Evolutionary conservation across 1,140 invertebrate genomes (phyloP), one percentile per base, ranked within the genome.

Genomic region (Drosophila tristis): DNA sequence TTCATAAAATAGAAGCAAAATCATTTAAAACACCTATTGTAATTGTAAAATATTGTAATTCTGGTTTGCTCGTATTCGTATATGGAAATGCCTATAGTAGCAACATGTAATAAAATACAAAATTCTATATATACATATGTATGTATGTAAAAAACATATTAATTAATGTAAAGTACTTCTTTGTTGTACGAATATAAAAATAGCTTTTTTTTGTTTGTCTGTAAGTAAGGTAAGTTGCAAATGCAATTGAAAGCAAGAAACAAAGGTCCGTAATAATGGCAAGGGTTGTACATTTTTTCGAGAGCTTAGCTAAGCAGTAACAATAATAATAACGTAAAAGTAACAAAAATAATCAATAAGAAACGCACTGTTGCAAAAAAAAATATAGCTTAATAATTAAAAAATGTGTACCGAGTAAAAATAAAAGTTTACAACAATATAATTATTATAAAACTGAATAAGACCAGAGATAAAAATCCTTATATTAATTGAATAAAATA

Each of bases 141-240:
- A 31, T 45, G 7, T 49, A 74, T 35, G 35, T 42, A 56, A 58
- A 39, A 61, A 63, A 70, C 64, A 80, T 77, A 86, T 80, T 77
- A 80, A 85, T 85, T 78, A 86, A 79, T 78, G 85, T 79, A 89
- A 74, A 89, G 75, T 84, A 84, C 84, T 84, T 84, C 72, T 75
- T 84, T 84, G 60, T 84, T 84, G 72, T 87, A 79, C 60, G 67
- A 79, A 70, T 75, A 79, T 74, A 85, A 78, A 87, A 78, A 78
- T 71, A 74, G 82, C 81, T 87, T 80, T 87, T 87, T 78, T 81
- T 77, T 80, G 63, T 78, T 85, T 75, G 76, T 65, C 56, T 66
- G 62, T 59, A 67, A 58, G 42, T 50, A 51, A 53, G 29, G 47
- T 59, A 60, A 67, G 20, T 74, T 62, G 62, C 31, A 63, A 73